Percentiles rank a stretch among this genome's conserved stretches.
These are phyloP conservation scores for Callosobruchus maculatus DNA, from an alignment of 2,888 invertebrate species.

Conservation along the genomic window DNA sequence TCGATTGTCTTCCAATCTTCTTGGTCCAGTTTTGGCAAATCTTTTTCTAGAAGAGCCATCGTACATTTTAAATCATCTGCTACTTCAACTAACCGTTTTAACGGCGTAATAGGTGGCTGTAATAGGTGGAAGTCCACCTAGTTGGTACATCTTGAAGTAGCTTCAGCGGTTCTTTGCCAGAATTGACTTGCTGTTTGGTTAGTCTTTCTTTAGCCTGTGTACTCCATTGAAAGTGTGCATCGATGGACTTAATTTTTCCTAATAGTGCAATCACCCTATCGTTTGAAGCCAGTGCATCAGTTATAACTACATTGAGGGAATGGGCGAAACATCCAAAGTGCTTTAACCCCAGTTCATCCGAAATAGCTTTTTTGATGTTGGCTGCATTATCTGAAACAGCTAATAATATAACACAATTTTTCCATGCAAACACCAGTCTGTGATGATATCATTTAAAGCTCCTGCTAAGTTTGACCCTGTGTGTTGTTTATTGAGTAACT, in stretches of 20 bases:
- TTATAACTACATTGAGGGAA: slow-evolving; percentile 16
- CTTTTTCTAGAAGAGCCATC: slow-evolving; percentile 14
- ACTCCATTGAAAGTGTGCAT: slow-evolving; percentile 10
- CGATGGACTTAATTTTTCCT: too few relatives aligned
- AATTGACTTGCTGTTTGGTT: slow-evolving; percentile 32
- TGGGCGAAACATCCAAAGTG: slow-evolving; percentile 17
- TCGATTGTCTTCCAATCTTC: slow-evolving; percentile 17
- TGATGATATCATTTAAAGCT: too few relatives aligned
- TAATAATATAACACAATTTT: slow-evolving; percentile 27
- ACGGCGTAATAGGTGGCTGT: slow-evolving; percentile 21
- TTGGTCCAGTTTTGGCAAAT: slow-evolving; percentile 12
- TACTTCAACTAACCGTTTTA: slow-evolving; percentile 12
- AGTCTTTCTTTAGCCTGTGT: slow-evolving; percentile 18
- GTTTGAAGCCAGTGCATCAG: slow-evolving; percentile 8
- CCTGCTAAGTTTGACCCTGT: slow-evolving; percentile 22
- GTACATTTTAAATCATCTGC: slow-evolving; percentile 12
- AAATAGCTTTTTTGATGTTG: slow-evolving; percentile 29
- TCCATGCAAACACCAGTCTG: neutral
- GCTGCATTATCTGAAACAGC: slow-evolving; percentile 30
- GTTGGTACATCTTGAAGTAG: slow-evolving; percentile 21
- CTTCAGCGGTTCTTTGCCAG: slow-evolving; percentile 9
- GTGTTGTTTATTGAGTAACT: slow-evolving; percentile 17
- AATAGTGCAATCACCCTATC: neutral
- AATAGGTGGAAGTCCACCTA: slow-evolving; percentile 23
- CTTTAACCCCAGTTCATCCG: slow-evolving; percentile 15